Conservation (phyloP, 2,888 invertebrate genomes). For the Brachyopa scutellaris region DNA sequence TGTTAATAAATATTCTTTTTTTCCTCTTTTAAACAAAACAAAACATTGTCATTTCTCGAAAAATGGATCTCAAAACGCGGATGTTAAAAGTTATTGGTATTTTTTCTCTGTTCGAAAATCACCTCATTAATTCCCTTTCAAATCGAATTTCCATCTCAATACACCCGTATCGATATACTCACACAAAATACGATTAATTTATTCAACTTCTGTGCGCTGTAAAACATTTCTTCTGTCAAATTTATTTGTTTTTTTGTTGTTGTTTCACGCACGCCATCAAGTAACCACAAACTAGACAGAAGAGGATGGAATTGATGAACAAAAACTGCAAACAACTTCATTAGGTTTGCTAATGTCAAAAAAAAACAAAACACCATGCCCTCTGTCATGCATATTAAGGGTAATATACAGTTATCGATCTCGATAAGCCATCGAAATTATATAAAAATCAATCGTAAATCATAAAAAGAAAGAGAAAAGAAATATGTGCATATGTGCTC, state of each 20-base stretch:
- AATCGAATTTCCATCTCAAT: constrained; percentile 62
- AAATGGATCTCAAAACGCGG: background rate
- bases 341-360: constrained; percentile 53
- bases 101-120: constrained; percentile 11
- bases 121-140: constrained; percentile 45
- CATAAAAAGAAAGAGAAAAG: background rate
- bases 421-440: constrained; percentile 36
- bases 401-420: constrained; percentile 19
- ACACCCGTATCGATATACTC: constrained; percentile 21
- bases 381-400: constrained; percentile 39
- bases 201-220: constrained; percentile 63
- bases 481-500: too few species aligned
- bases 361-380: background rate
- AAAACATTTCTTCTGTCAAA: constrained; percentile 40
- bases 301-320: background rate
- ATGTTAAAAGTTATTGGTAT: too few species aligned
- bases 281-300: constrained; percentile 25
- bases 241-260: background rate
- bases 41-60: background rate
- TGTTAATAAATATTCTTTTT: too few species aligned
- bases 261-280: constrained; percentile 28
- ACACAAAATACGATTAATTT: too few species aligned
- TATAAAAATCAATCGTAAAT: constrained; percentile 29
- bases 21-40: too few species aligned
- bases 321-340: constrained; percentile 41